These are phyloP conservation scores for Notarius quadriscutis DNA, from an alignment of 2,113 vertebrate species.

Conservation along the genomic window DNA sequence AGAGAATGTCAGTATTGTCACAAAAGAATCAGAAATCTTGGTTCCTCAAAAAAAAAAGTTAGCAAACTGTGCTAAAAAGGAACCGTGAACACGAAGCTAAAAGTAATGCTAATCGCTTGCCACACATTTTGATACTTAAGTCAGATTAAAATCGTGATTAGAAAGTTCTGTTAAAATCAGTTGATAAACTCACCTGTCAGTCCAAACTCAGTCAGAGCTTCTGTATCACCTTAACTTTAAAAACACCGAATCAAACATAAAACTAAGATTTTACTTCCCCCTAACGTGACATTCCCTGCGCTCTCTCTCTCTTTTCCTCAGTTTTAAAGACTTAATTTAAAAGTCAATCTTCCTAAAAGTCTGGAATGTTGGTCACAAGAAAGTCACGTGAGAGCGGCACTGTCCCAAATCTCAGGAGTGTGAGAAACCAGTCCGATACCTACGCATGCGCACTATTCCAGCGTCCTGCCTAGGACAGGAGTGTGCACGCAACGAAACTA, in stretches of 20 bases:
- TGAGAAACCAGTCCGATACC: rapidly evolving
- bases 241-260: neutral
- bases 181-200: neutral
- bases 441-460: neutral
- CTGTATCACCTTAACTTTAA: too few relatives aligned
- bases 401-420: neutral
- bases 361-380: constrained; percentile 39
- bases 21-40: neutral
- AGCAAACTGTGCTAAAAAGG: neutral
- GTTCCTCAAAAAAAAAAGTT: neutral
- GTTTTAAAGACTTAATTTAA: neutral
- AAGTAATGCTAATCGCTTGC: neutral
- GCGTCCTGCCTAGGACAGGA: neutral
- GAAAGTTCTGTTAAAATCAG: neutral
- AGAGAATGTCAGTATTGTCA: too few relatives aligned
- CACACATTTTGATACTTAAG: neutral
- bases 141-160: neutral
- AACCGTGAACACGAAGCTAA: neutral
- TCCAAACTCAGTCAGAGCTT: neutral
- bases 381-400: constrained; percentile 3
- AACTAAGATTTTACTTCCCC: too few relatives aligned
- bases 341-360: neutral
- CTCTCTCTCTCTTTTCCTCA: too few relatives aligned
- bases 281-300: neutral
- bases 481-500: too few relatives aligned